Evolutionary conservation across 2,797 vertebrate species (phyloP).

Genomic region (Xenops minutus): DNA sequence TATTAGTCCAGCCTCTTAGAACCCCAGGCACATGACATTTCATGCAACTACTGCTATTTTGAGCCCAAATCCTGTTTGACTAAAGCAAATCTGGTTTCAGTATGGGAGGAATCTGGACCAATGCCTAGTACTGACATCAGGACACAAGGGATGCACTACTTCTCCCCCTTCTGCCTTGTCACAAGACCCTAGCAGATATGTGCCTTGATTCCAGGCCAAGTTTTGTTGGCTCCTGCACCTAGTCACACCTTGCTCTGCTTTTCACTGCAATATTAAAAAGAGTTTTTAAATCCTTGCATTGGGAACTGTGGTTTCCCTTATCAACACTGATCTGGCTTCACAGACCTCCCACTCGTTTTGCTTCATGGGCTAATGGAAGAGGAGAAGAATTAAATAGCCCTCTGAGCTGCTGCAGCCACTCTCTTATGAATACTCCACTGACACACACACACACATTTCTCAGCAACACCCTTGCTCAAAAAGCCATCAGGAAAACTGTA

Average conservation of each 20-base stretch:
- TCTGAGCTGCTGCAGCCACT: background rate
- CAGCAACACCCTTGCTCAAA: conserved; percentile 1
- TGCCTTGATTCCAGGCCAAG: background rate
- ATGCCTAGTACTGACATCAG: background rate
- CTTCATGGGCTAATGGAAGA: conserved; percentile 42
- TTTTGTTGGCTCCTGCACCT: background rate
- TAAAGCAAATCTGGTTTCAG: background rate
- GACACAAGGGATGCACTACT: accelerated
- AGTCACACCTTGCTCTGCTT: background rate
- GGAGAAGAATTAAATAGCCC: conserved; percentile 3
- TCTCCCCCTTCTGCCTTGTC: background rate
- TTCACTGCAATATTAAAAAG: background rate
- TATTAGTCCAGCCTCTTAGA: background rate
- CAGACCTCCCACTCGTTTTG: conserved; percentile 42
- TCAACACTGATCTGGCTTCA: conserved; percentile 8
- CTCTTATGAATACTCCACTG: background rate
- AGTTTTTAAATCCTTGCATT: background rate
- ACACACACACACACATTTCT: background rate
- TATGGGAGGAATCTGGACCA: accelerated
- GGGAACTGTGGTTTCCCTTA: conserved; percentile 22
- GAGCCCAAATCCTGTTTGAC: background rate
- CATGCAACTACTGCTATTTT: background rate
- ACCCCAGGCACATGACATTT: background rate
- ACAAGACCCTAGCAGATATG: accelerated
- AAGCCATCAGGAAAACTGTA: background rate